These are phyloP conservation scores for Catostomus latipinnis DNA, from an alignment of 2,797 vertebrate species.

Conservation along the genomic window DNA sequence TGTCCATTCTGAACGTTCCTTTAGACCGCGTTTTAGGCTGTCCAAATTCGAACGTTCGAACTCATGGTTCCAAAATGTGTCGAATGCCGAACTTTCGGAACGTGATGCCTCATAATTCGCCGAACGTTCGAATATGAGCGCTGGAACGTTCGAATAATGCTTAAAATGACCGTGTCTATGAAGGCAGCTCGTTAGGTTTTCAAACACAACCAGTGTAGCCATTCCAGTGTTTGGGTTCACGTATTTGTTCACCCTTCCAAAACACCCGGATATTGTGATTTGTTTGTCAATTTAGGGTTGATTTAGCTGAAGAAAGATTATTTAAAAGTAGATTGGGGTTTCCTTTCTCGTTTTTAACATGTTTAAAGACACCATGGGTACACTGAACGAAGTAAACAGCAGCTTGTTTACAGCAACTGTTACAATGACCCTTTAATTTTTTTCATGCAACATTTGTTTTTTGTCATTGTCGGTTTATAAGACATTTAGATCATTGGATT, in stretches of 20 bases:
- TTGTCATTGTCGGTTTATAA: not conserved
- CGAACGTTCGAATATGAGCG: too few relatives aligned
- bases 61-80: too few relatives aligned
- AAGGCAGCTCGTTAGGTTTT: not conserved
- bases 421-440: not conserved
- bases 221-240: not conserved
- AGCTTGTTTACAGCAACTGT: not conserved
- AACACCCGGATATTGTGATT: not conserved
- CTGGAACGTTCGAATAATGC: too few relatives aligned
- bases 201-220: not conserved
- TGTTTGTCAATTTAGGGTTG: not conserved
- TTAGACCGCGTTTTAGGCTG: too few relatives aligned
- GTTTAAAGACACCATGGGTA: not conserved
- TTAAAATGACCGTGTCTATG: too few relatives aligned
- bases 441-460: not conserved
- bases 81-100: not conserved
- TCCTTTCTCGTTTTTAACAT: not conserved
- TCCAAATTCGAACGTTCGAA: too few relatives aligned
- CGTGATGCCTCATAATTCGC: not conserved
- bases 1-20: too few relatives aligned
- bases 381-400: constrained; percentile 20
- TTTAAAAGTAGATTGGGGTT: not conserved
- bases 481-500: not conserved
- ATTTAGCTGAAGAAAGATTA: not conserved
- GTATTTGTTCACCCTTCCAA: not conserved